Conservation (phyloP, 2,888 invertebrate genomes). For the Epistrophe eligans region DNA sequence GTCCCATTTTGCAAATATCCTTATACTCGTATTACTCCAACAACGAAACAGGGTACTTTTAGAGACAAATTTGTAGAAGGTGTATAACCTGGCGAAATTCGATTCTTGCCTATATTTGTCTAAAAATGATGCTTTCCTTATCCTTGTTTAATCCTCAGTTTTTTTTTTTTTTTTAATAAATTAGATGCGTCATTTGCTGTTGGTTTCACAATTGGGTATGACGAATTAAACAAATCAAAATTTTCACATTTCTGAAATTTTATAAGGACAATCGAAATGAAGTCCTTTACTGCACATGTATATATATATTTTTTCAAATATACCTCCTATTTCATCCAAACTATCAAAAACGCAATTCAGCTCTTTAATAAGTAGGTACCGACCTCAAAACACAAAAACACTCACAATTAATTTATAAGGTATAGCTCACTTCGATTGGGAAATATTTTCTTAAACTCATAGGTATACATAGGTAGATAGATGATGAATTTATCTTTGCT, state of each 20-base stretch:
- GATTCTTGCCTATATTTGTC: not conserved
- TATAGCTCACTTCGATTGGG: not conserved
- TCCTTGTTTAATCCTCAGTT: slow-evolving; percentile 38
- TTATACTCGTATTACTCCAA: slow-evolving; percentile 25
- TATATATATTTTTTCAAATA: no score
- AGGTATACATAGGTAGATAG: not conserved
- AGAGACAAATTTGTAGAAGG: not conserved
- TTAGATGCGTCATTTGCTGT: slow-evolving; percentile 25
- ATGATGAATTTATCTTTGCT: not conserved
- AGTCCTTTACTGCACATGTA: not conserved
- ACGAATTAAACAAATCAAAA: not conserved
- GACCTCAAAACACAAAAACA: not conserved
- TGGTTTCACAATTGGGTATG: not conserved
- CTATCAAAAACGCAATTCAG: no score
- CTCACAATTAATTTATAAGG: not conserved
- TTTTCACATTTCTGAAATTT: slow-evolving; percentile 7
- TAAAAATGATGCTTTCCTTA: slow-evolving; percentile 53
- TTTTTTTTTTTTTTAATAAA: slow-evolving; percentile 12
- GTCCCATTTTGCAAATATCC: slow-evolving; percentile 80
- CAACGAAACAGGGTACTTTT: not conserved
- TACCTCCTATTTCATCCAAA: no score
- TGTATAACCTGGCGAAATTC: slow-evolving; percentile 9
- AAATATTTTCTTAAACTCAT: not conserved
- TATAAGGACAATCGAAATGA: not conserved
- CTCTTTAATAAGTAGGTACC: not conserved